These are phyloP conservation scores for Gnathonemus longibarbis DNA, from an alignment of 2,113 vertebrate species.

Conservation along the genomic window DNA sequence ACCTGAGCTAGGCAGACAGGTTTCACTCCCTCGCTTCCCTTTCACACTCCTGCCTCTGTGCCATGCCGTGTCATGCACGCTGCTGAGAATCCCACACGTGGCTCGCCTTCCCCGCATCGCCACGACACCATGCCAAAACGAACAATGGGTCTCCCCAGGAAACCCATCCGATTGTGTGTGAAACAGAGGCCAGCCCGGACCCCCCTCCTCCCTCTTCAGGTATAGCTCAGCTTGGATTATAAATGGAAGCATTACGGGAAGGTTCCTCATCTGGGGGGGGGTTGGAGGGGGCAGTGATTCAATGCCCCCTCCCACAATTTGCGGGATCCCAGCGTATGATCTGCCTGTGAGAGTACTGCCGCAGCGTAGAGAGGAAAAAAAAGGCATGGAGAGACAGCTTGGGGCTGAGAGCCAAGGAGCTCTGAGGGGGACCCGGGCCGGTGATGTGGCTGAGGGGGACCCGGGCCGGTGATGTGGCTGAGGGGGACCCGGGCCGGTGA, in stretches of 20 bases:
- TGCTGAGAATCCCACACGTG: neutral
- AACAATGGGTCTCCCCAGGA: neutral
- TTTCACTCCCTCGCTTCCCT: neutral
- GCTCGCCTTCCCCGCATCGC: neutral
- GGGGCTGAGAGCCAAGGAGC: constrained; percentile 29
- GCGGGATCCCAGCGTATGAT: neutral
- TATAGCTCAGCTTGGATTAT: neutral
- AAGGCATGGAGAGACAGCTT: constrained; percentile 31
- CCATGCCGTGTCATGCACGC: neutral
- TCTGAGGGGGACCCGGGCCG: neutral
- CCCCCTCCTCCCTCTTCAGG: neutral
- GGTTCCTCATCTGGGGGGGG: neutral
- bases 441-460: neutral
- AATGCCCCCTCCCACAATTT: neutral
- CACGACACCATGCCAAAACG: neutral
- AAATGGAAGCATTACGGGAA: neutral
- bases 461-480: neutral
- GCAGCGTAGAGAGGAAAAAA: constrained; percentile 18
- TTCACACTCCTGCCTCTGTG: neutral
- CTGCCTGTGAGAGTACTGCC: neutral
- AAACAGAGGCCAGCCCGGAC: neutral
- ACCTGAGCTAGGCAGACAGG: neutral
- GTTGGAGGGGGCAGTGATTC: neutral
- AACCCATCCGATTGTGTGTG: neutral
- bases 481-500: neutral